These are phyloP conservation scores for Listronotus bonariensis DNA, from an alignment of 1,140 invertebrate genomes.

Conservation along the genomic window DNA sequence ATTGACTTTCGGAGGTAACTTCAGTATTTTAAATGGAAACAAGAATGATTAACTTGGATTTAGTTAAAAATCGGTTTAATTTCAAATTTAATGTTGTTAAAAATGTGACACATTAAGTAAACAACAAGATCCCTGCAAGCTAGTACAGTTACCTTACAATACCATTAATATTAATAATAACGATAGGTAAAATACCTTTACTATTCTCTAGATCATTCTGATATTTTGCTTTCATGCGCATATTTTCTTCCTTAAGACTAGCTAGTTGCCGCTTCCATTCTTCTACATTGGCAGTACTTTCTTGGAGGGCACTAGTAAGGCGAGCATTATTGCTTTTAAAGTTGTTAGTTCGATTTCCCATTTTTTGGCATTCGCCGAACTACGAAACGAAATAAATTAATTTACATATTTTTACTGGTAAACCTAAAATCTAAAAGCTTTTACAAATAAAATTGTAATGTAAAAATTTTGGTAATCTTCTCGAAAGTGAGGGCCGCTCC, in stretches of 20 bases:
- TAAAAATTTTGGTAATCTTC: no score
- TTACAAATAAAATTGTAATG: no score
- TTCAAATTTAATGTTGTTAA: no score
- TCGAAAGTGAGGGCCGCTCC: no score
- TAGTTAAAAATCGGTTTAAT: no score
- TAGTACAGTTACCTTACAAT: not conserved
- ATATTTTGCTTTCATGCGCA: slow-evolving; percentile 80
- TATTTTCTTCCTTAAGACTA: slow-evolving; percentile 94
- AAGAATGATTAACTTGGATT: no score
- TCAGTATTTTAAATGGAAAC: no score
- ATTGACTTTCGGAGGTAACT: no score
- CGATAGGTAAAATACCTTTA: slow-evolving; percentile 57
- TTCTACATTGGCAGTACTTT: slow-evolving; percentile 96
- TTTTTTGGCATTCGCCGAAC: slow-evolving; percentile 96
- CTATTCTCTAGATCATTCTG: slow-evolving; percentile 72
- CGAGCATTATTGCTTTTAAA: slow-evolving; percentile 92
- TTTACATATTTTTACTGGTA: no score
- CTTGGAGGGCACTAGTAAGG: slow-evolving; percentile 93
- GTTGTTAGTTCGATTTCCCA: slow-evolving; percentile 97
- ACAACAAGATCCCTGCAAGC: no score
- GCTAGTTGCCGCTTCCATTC: slow-evolving; percentile 98
- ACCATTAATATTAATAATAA: not conserved
- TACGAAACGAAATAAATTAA: slow-evolving; percentile 55
- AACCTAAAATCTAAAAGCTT: no score
- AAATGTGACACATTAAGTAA: no score